Base-by-base conservation (phyloP, 2,113 vertebrate species). In the Cervus canadensis region DNA sequence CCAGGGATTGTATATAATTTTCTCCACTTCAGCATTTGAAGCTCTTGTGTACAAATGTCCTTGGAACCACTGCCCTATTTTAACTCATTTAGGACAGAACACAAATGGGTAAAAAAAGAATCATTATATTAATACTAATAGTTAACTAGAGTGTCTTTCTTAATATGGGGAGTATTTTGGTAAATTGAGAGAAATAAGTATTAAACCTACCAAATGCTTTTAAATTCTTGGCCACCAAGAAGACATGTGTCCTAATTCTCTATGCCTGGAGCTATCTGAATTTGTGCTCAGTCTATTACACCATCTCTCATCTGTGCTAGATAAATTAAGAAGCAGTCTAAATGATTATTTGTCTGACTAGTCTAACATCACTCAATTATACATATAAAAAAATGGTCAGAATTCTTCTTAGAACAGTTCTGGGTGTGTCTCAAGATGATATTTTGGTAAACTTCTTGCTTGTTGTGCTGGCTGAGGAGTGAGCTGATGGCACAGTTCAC, bases 371-470 rank as follows among this genome's bases (percentile, higher is more conserved):
- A 52, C n/a, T 88, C 74, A 62, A 0, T 81, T 43, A 28, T 82
- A 64, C n/a, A 71, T 36, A 36, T 25, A 74, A 57, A 76, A 82
- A 87, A 94, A 52, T 91, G 71, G 56, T 89, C 50, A 95, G 23
- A 95, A 59, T 33, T 76, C 14, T 36, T 60, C n/a, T 95, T 62
- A 84, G 79, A 78, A 95, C n/a, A 90, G 30, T 62, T 87, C 56
- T 91, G 13, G 14, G 19, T 88, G 11, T 82, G 21, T 93, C 92
- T 82, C n/a, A 10, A 71, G 93, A 16, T 88, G 17, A 82, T 78
- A 23, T 64, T 95, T 95, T 95, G 17, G 76, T 78, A 92, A 97
- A 67, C 23, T 85, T 33, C 57, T 90, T 88, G 50, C 36, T 92
- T 48, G 19, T 67, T 92, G 17, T 59, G 1, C 45, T 9, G 19